Percentiles rank a stretch among this genome's conserved stretches.
Conservation (phyloP, 1,140 invertebrate species). For the Pantala flavescens region DNA sequence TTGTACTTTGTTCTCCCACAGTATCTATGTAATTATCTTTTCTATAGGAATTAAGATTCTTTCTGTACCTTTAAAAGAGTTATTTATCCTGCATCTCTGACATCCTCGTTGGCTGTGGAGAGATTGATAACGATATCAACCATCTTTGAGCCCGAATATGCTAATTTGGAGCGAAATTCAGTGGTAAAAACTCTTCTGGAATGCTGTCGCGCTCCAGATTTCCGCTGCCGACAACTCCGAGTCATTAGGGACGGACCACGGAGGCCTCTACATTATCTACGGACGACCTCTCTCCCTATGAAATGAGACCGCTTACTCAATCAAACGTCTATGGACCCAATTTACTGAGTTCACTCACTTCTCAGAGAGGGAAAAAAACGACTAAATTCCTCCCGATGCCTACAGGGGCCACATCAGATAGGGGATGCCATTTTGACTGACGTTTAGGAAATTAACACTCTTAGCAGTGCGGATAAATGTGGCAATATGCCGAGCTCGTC, state of each 20-base stretch:
- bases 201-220: neutral
- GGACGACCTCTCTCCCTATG: neutral
- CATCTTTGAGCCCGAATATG: neutral
- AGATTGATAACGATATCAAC: neutral
- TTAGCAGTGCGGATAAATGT: neutral
- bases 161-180: neutral
- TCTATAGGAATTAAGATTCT: too few relatives aligned
- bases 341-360: neutral
- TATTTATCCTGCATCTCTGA: too few relatives aligned
- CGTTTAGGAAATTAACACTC: neutral
- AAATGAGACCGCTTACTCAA: slow-evolving; percentile 9
- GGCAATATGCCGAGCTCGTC: neutral
- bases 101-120: too few relatives aligned
- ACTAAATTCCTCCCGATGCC: neutral
- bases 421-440: neutral
- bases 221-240: neutral
- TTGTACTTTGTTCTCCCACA: too few relatives aligned
- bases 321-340: neutral
- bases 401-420: neutral
- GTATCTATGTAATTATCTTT: too few relatives aligned
- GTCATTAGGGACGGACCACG: neutral
- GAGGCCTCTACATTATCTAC: neutral
- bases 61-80: too few relatives aligned
- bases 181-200: neutral
- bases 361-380: neutral